These are phyloP conservation scores for Olivierus martensii DNA, from an alignment of 1,140 invertebrate species.

Conservation along the genomic window DNA sequence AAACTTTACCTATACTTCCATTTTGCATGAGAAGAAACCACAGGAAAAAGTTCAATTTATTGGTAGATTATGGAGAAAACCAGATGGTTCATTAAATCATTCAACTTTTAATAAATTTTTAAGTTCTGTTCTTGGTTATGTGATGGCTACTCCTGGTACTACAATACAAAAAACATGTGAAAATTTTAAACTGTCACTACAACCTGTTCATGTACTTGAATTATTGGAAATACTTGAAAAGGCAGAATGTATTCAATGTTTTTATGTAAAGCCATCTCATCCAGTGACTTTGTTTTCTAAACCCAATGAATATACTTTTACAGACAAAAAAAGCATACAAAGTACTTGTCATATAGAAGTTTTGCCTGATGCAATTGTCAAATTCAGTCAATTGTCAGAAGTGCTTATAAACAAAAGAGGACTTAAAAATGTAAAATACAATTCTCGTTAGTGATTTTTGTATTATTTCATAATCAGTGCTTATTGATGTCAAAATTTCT, in stretches of 20 bases:
- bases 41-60: constrained; percentile 12
- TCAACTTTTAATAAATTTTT: constrained; percentile 51
- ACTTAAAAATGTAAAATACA: no score
- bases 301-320: no score
- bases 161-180: constrained; percentile 17
- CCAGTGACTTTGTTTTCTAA: no score
- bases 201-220: constrained; percentile 29
- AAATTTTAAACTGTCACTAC: constrained; percentile 23
- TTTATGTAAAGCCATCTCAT: neutral
- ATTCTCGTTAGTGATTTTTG: no score
- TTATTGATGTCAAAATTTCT: no score
- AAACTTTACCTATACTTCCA: neutral
- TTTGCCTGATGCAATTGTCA: no score
- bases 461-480: no score
- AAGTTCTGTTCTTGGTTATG: constrained; percentile 40
- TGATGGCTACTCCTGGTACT: constrained; percentile 44
- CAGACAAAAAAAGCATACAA: no score
- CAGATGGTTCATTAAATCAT: constrained; percentile 56
- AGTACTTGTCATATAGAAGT: no score
- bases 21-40: neutral
- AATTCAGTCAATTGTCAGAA: no score
- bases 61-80: constrained; percentile 50
- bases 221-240: constrained; percentile 33
- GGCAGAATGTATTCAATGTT: constrained; percentile 28
- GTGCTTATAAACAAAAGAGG: no score